Evolutionary conservation across 2,888 invertebrate genomes (phyloP).

Genomic region (Atherix ibis): DNA sequence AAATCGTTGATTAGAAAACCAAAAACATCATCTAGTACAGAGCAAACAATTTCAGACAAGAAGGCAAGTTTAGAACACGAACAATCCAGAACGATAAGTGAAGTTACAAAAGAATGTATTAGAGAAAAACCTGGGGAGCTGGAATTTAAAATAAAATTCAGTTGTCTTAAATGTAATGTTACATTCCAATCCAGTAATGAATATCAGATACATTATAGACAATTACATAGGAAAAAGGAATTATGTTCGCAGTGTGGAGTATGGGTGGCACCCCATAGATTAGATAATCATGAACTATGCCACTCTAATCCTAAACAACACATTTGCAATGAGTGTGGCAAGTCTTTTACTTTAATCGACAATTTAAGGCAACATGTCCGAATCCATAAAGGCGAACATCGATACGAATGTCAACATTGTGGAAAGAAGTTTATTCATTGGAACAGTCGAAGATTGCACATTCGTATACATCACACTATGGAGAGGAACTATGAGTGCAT

Average conservation of each 20-base stretch:
- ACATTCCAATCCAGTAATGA: background rate
- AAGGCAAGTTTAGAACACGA: no score
- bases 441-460: slow-evolving; percentile 8
- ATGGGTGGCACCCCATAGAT: background rate
- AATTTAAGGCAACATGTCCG: slow-evolving; percentile 4
- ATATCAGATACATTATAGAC: background rate
- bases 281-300: background rate
- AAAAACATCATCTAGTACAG: no score
- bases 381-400: slow-evolving; percentile 4
- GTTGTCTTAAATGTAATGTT: background rate
- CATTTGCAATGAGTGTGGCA: slow-evolving; percentile 4
- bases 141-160: no score
- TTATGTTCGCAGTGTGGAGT: background rate
- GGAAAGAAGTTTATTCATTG: slow-evolving; percentile 10
- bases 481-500: slow-evolving; percentile 8
- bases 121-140: no score
- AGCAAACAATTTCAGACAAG: no score
- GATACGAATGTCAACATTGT: slow-evolving; percentile 8
- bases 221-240: background rate
- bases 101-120: no score
- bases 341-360: slow-evolving; percentile 2
- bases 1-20: no score
- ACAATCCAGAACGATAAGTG: no score
- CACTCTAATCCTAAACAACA: background rate
- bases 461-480: slow-evolving; percentile 6